Evolutionary conservation across 2,797 vertebrate genomes (phyloP).

Genomic region (Parotocinclus haroldoi): DNA sequence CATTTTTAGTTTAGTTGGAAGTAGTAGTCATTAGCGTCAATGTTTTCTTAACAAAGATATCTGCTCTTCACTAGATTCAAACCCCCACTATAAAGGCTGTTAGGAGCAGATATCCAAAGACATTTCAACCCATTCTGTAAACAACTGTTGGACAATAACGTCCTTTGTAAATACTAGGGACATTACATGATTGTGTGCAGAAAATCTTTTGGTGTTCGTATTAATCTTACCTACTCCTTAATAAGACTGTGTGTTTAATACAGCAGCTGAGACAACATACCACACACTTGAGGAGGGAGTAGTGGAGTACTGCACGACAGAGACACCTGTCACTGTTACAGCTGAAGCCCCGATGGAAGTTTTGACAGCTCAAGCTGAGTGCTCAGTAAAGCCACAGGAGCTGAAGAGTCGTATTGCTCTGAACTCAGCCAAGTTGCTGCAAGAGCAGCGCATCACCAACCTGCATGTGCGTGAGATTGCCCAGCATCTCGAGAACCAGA

Average conservation of each 20-base stretch:
- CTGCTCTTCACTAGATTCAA: no score
- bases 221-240: background rate
- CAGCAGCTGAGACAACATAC: conserved; percentile 82
- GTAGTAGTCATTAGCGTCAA: no score
- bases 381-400: conserved; percentile 86
- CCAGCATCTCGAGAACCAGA: conserved; percentile 94
- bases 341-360: conserved; percentile 83
- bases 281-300: conserved; percentile 88
- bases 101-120: no score
- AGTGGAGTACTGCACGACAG: conserved; percentile 93
- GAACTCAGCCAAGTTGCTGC: conserved; percentile 91
- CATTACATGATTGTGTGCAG: no score
- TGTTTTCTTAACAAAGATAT: no score
- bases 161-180: no score
- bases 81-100: no score
- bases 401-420: conserved; percentile 93
- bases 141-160: no score
- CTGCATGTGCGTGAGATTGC: conserved; percentile 92
- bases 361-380: conserved; percentile 72
- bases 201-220: no score
- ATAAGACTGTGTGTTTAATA: conserved; percentile 2
- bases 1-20: no score
- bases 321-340: conserved; percentile 73
- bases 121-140: no score
- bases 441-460: conserved; percentile 95